These are phyloP conservation scores for Coreoperca whiteheadi DNA, from an alignment of 2,113 vertebrate genomes.

Conservation along the genomic window DNA sequence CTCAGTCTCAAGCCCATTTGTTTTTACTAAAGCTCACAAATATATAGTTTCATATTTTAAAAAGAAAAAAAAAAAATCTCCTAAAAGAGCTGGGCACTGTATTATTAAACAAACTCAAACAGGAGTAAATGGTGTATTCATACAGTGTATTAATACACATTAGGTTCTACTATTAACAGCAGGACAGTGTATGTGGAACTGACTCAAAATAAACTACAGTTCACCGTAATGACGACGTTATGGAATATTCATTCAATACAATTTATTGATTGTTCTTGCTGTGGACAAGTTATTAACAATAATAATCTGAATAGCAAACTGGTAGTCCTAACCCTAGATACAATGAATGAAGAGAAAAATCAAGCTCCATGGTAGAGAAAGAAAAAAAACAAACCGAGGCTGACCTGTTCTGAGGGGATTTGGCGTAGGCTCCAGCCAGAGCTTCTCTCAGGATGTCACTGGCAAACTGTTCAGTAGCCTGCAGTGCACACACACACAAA, in stretches of 20 bases:
- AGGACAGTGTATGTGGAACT: neutral
- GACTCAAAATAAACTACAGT: neutral
- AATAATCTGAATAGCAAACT: neutral
- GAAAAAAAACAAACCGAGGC: neutral
- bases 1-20: neutral
- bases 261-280: neutral
- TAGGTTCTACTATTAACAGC: neutral
- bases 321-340: neutral
- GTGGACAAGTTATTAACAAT: neutral
- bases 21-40: neutral
- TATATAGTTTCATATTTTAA: neutral
- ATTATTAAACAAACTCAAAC: neutral
- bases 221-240: neutral
- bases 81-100: too few relatives aligned
- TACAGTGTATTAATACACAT: neutral
- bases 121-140: neutral
- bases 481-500: slow-evolving; percentile 35
- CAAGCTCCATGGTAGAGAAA: slow-evolving; percentile 15
- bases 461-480: slow-evolving; percentile 96
- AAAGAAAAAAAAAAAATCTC: neutral
- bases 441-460: slow-evolving; percentile 94
- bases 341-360: slow-evolving; percentile 10
- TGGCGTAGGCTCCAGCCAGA: slow-evolving; percentile 89
- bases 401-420: slow-evolving; percentile 93
- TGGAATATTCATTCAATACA: neutral